A percentile compares a stretch with the other conserved stretches of the same genome.
Conservation (phyloP, 2,113 vertebrate genomes). For the Meleagris gallopavo region DNA sequence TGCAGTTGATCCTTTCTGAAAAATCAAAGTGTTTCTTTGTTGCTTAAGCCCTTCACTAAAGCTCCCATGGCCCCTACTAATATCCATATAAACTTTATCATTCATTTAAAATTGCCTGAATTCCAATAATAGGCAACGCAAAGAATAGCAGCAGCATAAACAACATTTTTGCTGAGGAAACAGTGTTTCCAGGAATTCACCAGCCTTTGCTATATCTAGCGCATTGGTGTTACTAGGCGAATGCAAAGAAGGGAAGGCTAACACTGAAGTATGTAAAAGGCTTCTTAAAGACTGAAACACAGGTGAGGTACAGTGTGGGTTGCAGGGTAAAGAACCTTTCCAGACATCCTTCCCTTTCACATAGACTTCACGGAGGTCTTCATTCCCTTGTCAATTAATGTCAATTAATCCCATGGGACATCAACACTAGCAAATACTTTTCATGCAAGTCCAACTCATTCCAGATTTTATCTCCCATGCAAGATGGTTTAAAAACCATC, state of each 20-base stretch:
- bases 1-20: background rate
- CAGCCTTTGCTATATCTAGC: background rate
- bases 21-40: slow-evolving; percentile 1
- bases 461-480: background rate
- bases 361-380: background rate
- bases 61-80: background rate
- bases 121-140: background rate
- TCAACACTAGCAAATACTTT: background rate
- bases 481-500: background rate
- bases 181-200: background rate
- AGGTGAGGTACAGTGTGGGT: background rate
- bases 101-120: background rate
- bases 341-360: background rate
- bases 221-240: background rate
- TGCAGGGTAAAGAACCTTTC: background rate
- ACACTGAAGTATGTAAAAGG: background rate
- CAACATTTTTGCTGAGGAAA: background rate
- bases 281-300: background rate
- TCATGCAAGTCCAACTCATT: background rate
- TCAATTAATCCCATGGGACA: background rate
- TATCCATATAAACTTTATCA: background rate
- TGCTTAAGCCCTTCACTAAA: background rate
- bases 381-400: background rate
- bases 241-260: background rate
- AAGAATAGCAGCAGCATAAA: background rate